Percentiles rank a stretch among this genome's conserved stretches.
These are phyloP conservation scores for Salticus scenicus DNA, from an alignment of 2,888 invertebrate genomes.

Conservation along the genomic window DNA sequence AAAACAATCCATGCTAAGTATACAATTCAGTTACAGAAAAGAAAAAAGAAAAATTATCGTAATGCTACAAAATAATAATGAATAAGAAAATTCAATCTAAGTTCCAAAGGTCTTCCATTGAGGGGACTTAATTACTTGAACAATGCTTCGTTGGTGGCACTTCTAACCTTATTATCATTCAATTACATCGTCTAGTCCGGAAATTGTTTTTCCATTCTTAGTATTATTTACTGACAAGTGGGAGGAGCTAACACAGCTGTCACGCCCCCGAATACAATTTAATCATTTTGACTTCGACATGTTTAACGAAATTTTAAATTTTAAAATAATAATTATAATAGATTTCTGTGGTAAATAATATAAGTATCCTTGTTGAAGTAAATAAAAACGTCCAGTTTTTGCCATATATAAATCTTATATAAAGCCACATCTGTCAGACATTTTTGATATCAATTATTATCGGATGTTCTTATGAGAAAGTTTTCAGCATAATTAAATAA, in stretches of 20 bases:
- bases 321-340: constrained; percentile 38
- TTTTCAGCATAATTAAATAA: constrained; percentile 53
- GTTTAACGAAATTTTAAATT: constrained; percentile 34
- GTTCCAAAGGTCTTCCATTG: constrained; percentile 50
- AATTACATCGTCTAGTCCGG: constrained; percentile 38
- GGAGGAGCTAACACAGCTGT: too few relatives aligned
- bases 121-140: constrained; percentile 58
- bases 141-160: constrained; percentile 57
- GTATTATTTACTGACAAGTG: constrained; percentile 44
- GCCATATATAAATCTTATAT: constrained; percentile 6
- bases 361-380: background rate
- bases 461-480: background rate
- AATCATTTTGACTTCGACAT: too few relatives aligned
- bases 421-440: constrained; percentile 35
- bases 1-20: too few relatives aligned
- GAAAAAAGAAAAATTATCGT: too few relatives aligned
- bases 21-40: too few relatives aligned
- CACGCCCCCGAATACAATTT: too few relatives aligned
- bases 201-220: constrained; percentile 28
- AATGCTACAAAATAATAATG: too few relatives aligned
- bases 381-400: background rate
- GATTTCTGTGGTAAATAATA: background rate
- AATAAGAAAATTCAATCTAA: constrained; percentile 65
- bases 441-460: background rate
- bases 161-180: constrained; percentile 63